A percentile compares a stretch with the other conserved stretches of the same genome.
These are phyloP conservation scores for Onychostruthus taczanowskii DNA, from an alignment of 2,113 vertebrate species.

Conservation along the genomic window DNA sequence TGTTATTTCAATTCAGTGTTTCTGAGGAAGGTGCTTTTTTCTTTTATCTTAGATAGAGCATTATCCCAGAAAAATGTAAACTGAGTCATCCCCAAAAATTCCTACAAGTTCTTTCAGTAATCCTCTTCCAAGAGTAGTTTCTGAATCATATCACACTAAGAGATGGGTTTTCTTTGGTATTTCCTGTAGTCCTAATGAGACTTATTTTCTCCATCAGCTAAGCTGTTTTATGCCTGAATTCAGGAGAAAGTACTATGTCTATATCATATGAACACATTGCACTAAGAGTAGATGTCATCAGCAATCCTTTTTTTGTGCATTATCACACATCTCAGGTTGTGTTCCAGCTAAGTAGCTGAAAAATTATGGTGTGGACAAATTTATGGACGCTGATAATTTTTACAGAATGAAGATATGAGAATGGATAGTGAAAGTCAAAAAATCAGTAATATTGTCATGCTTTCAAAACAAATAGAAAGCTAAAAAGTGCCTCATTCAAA, in stretches of 20 bases:
- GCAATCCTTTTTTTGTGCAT: background rate
- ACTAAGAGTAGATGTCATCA: background rate
- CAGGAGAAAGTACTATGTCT: background rate
- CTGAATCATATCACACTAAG: background rate
- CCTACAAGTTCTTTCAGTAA: background rate
- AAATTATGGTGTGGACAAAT: background rate
- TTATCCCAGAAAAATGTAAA: background rate
- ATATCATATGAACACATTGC: rapidly evolving
- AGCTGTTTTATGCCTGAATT: background rate
- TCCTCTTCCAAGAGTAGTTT: background rate
- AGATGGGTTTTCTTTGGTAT: background rate
- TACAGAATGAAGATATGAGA: background rate
- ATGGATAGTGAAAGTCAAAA: background rate
- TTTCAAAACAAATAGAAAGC: background rate
- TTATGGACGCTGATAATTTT: background rate
- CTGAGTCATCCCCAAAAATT: background rate
- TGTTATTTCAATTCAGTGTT: background rate
- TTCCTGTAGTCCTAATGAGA: background rate
- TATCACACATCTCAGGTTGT: background rate
- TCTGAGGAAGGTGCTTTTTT: background rate
- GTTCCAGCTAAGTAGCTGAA: background rate
- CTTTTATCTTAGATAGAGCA: background rate
- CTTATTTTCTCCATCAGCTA: background rate
- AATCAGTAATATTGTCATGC: background rate
- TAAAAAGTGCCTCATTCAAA: conserved; percentile 8